Conservation (phyloP, 2,888 invertebrate genomes). For the Trypoxylon attenuatum region DNA sequence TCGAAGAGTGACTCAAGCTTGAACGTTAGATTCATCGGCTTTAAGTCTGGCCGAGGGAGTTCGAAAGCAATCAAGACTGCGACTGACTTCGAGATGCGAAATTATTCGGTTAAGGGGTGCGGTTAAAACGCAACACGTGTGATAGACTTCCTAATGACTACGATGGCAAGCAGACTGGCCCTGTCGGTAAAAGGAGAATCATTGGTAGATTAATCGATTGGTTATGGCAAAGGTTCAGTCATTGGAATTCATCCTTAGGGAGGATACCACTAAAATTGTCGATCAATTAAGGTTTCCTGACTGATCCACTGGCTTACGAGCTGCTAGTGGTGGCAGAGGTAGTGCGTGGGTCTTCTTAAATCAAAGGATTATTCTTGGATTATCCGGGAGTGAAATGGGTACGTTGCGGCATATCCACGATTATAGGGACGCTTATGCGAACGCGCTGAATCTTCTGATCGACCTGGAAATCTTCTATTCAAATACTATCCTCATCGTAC, state of each 20-base stretch:
- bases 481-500: neutral
- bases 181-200: neutral
- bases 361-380: conserved; percentile 42
- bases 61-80: too few relatives aligned
- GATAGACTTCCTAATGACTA: too few relatives aligned
- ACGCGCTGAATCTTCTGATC: neutral
- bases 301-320: conserved; percentile 38
- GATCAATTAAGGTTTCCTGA: conserved; percentile 38
- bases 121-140: too few relatives aligned
- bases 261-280: conserved; percentile 25
- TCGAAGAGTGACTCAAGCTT: too few relatives aligned
- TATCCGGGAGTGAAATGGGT: conserved; percentile 32
- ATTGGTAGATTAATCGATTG: neutral
- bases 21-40: too few relatives aligned
- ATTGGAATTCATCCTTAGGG: neutral
- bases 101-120: neutral
- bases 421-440: conserved; percentile 9
- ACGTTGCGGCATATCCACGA: conserved; percentile 4
- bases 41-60: too few relatives aligned
- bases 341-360: conserved; percentile 38
- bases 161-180: too few relatives aligned
- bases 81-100: too few relatives aligned
- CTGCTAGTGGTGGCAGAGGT: conserved; percentile 18
- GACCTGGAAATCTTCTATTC: neutral
- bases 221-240: neutral